Base-by-base conservation (phyloP, 2,113 vertebrate species). In the Sitta europaea region DNA sequence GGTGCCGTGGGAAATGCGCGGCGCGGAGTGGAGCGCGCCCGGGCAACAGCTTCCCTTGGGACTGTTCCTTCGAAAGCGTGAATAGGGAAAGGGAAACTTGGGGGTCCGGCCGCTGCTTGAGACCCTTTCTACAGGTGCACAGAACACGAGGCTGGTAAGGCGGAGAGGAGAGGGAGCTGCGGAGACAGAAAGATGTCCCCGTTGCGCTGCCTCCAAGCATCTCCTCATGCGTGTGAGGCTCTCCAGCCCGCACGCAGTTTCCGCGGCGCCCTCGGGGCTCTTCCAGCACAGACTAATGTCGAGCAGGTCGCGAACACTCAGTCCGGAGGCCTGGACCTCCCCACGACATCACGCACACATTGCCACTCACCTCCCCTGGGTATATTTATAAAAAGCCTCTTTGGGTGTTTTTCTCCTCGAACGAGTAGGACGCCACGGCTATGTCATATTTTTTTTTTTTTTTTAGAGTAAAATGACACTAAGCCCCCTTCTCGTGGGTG, bases 371-470 rank as follows among this genome's bases (percentile, higher is more conserved):
- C 6, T 31, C 12, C 13, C 6, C 7, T 67, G 73, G n/a, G 4
- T 63, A 16, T 14, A 48, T 24, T 61, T 43, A 23, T 23, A 29
- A 47, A 45, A 47, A 29, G 3, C 17, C 24, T 27, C 6, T 14
- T 2, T 29, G 12, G 3, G 5, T 33, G 5, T 5, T 31, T 50
- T 42, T n/a, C 42, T 61, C 33, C 38, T 35, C 18, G 6, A 65
- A 54, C 1, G 20, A 20, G 7, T 20, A 10, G 10, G 6, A 31
- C 16, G 47, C 14, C 7, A 10, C 5, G 1, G 24, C n/a, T n/a
- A n/a, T n/a, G n/a, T n/a, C n/a, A n/a, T n/a, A n/a, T n/a, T n/a
- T n/a, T n/a, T 31, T 38, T n/a, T 35, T 27, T 50, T 57, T 21
- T 50, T 72, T 16, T 1, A 21, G 47, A 27, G 5, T 42, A 25